Percentiles rank a stretch among this genome's conserved stretches.
Evolutionary conservation across 2,888 invertebrate species (phyloP).

Genomic region (Yponomeuta cagnagella): DNA sequence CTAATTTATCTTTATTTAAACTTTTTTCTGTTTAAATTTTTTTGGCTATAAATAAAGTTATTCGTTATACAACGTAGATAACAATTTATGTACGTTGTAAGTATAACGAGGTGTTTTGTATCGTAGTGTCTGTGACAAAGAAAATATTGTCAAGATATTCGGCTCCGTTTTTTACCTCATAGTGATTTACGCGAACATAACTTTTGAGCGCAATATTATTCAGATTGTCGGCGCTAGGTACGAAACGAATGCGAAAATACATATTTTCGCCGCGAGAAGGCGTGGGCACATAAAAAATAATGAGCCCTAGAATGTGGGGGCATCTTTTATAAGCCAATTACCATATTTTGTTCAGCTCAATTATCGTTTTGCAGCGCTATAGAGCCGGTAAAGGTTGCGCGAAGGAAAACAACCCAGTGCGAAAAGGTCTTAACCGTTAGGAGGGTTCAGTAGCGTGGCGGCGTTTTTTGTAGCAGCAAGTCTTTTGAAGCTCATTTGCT

Average conservation of each 20-base stretch:
- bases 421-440: neutral
- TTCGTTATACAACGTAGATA: too few relatives aligned
- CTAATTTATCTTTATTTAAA: too few relatives aligned
- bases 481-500: too few relatives aligned
- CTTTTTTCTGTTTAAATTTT: too few relatives aligned
- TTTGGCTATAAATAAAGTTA: too few relatives aligned
- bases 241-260: neutral
- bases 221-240: neutral
- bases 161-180: too few relatives aligned
- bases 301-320: slow-evolving; percentile 5
- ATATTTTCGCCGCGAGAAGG: neutral
- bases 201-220: neutral
- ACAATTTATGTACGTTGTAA: too few relatives aligned
- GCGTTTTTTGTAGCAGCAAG: too few relatives aligned
- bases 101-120: too few relatives aligned
- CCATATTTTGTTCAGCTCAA: slow-evolving; percentile 57
- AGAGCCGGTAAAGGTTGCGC: neutral
- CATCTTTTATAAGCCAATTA: slow-evolving; percentile 45
- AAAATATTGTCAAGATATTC: too few relatives aligned
- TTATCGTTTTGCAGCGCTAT: slow-evolving; percentile 39
- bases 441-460: neutral
- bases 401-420: neutral
- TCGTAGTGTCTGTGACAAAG: too few relatives aligned
- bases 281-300: slow-evolving; percentile 10
- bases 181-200: neutral